Evolutionary conservation across 2,888 invertebrate species (phyloP), one percentile per base, ranked within the genome.

Genomic region (Polydrusus cervinus): DNA sequence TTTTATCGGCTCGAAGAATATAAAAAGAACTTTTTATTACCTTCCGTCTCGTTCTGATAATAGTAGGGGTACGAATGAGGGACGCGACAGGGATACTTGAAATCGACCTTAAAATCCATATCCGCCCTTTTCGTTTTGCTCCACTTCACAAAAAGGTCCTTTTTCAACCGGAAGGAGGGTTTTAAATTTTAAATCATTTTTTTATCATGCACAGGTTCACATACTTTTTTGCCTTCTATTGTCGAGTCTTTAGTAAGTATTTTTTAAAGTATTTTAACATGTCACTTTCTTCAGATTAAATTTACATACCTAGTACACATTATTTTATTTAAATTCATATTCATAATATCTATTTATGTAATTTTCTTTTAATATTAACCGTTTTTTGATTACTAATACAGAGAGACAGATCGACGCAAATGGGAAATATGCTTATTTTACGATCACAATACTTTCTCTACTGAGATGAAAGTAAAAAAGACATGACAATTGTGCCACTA

Each of bases 51-150:
- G 20, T 69, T 30, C 55, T 40, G 60, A 25, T 68, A 76, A 72
- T 68, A 72, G 57, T 72, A 72, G 49, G 76, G 71, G 47, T 65
- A 73, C 14, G 73, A 60, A 51, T 68, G 71, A 25, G 74, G 74
- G 60, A 38, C 34, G 70, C 70, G 66, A 66, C 67, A 69, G 55
- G 75, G 71, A 71, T 75, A 71, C 62, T 71, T 75, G 55, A 75
- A 66, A 16, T 76, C 76, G 57, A 76, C 47, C 60, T 75, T 75
- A 51, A 71, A 75, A 75, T 76, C 73, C 76, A 73, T 76, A 25
- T 25, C 72, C 25, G 43, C 40, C 43, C 61, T 25, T 43, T 40
- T 51, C 30, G n/a, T 45, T 20, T 53, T 45, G 18, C 70, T 38
- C 53, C 71, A 51, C 64, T 60, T 43, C 60, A 69, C 68, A 69